phyloP scores from a whole-genome alignment of 2,797 vertebrate species.

The Luscinia megarhynchos region DNA sequence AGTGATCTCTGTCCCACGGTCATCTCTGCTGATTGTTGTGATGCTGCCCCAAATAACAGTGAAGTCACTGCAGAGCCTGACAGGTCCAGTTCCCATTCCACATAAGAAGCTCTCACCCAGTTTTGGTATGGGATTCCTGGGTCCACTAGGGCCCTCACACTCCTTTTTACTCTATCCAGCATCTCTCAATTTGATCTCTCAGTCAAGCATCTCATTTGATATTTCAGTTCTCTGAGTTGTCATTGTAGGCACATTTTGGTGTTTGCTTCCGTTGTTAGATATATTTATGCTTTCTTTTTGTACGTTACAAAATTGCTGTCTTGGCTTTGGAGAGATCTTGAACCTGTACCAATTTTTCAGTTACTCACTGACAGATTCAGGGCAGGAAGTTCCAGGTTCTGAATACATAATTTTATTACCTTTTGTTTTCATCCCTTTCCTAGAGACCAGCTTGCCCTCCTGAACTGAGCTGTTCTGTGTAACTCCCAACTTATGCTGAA shows the following conservation, averaged over 20 bases:
- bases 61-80: accelerated
- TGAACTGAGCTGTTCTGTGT: neutral
- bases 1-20: neutral
- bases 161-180: neutral
- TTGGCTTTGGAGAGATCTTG: neutral
- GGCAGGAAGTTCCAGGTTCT: neutral
- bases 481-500: neutral
- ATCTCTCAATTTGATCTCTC: neutral
- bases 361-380: conserved; percentile 25
- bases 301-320: neutral
- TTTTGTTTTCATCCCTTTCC: neutral
- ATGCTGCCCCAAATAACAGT: accelerated
- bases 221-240: neutral
- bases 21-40: neutral
- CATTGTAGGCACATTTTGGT: neutral
- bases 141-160: neutral
- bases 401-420: neutral
- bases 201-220: neutral
- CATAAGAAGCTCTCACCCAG: neutral
- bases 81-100: neutral
- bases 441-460: neutral
- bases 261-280: neutral
- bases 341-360: neutral
- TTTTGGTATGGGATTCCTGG: neutral
- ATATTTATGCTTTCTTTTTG: neutral